phyloP scores from a whole-genome alignment of 2,797 vertebrate species.

The Odontamblyopus lacepedii region DNA sequence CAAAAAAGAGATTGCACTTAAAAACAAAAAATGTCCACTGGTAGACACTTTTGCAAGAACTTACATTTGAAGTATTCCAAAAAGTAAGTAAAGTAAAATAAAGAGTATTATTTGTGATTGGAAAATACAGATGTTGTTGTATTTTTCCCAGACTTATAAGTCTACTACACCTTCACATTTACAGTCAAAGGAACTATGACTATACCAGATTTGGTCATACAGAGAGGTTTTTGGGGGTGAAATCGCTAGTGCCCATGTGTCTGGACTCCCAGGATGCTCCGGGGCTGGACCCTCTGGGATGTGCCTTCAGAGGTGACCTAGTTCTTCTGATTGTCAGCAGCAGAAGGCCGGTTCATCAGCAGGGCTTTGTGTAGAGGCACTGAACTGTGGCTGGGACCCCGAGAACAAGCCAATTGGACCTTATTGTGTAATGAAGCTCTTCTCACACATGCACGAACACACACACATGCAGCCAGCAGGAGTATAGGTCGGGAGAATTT shows the following conservation, averaged over 20 bases:
- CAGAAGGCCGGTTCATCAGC: conserved; percentile 72
- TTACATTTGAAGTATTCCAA: neutral
- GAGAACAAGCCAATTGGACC: conserved; percentile 66
- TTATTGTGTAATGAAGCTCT: conserved; percentile 70
- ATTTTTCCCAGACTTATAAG: too few species aligned
- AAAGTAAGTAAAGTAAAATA: neutral
- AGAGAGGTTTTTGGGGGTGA: conserved; percentile 20
- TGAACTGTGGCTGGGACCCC: conserved; percentile 72
- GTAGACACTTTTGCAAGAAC: neutral
- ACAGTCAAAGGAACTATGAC: conserved; percentile 2
- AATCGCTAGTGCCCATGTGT: conserved; percentile 35
- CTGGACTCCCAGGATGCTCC: conserved; percentile 37
- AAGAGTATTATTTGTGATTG: too few species aligned
- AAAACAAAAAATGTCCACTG: neutral
- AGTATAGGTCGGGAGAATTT: conserved; percentile 57
- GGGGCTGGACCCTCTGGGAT: conserved; percentile 61
- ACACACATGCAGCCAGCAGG: conserved; percentile 23
- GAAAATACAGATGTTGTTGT: too few species aligned
- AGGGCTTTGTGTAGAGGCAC: conserved; percentile 78
- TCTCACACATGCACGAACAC: conserved; percentile 53
- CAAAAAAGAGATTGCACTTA: neutral
- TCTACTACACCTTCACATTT: neutral
- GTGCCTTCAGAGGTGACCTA: conserved; percentile 78
- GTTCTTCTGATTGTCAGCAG: conserved; percentile 76
- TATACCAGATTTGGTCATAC: conserved; percentile 17